phyloP scores from a whole-genome alignment of 1,140 invertebrate species.

The Varroa destructor region DNA sequence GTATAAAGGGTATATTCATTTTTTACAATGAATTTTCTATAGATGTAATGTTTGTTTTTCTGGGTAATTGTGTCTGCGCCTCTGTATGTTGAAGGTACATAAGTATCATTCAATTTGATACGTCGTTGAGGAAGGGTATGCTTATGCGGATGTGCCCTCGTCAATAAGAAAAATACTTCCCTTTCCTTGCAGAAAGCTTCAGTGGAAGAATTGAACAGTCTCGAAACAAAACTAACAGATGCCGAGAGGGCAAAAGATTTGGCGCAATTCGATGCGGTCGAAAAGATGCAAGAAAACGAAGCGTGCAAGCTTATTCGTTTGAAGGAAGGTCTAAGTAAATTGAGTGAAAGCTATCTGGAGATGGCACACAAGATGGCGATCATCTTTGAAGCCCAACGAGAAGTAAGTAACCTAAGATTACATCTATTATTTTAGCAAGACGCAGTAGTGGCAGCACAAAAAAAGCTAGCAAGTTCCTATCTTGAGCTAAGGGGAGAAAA shows the following conservation, averaged over 20 bases:
- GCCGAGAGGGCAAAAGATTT: slow-evolving; percentile 44
- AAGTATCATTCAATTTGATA: no score
- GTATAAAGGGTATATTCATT: no score
- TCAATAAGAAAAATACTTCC: no score
- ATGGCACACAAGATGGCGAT: slow-evolving; percentile 43
- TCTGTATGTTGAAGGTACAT: no score
- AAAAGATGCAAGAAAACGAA: slow-evolving; percentile 46
- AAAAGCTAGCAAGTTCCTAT: background rate
- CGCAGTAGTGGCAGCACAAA: background rate
- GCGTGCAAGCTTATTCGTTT: slow-evolving; percentile 46
- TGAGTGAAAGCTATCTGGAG: slow-evolving; percentile 45
- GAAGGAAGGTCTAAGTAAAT: slow-evolving; percentile 44
- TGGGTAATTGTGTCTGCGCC: no score
- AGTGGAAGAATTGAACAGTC: slow-evolving; percentile 40
- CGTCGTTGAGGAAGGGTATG: no score
- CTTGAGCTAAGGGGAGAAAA: background rate
- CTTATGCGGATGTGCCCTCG: no score
- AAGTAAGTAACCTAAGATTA: slow-evolving; percentile 30
- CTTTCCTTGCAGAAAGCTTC: slow-evolving; percentile 38
- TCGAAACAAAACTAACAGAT: slow-evolving; percentile 43
- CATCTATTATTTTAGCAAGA: background rate
- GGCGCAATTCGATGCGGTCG: slow-evolving; percentile 45
- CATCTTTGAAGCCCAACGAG: slow-evolving; percentile 45
- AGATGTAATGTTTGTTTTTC: no score
- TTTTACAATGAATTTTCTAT: no score